Evolutionary conservation across 2,113 vertebrate species (phyloP), one percentile per base, ranked within the genome.

Genomic region (Serilophus lunatus): DNA sequence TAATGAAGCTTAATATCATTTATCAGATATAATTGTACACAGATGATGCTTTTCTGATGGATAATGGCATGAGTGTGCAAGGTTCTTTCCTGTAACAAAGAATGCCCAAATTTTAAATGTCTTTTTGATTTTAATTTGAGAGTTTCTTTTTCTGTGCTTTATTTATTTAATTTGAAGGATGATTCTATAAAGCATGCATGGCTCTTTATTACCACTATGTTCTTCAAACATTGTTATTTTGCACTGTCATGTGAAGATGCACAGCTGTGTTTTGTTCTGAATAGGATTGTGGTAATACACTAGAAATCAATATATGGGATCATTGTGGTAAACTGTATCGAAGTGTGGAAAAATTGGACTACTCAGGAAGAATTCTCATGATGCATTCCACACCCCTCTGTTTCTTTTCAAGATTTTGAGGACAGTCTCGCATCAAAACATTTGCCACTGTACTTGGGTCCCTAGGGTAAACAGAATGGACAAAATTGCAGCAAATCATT

Each of bases 1-100:
- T 97, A 97, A 97, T 96, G 96, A 98, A 96, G 77, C 95, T 95
- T 96, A 95, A 86, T 95, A 88, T 86, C 1, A 51, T 98, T 98
- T 98, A 95, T 98, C 95, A 98, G 95, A 97, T 96, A 95, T 97
- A 98, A 98, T 98, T 98, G 95, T 85, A 92, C 93, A 95, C 96
- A 96, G 95, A 97, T 97, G 95, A 93, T 96, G 92, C 86, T 96
- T 96, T 97, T 97, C 93, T 97, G 95, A 95, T 97, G 82, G 95
- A 82, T 97, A 97, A 97, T 97, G 79, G 94, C 91, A 84, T 97
- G 92, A 90, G 56, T 44, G 35, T 96, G 77, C 82, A 97, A 95
- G 56, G 71, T 96, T 97, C 88, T 96, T 95, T 95, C 69, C 88
- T 7, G 7, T 96, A 95, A 97, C 96, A 95, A 98, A 96, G 91